Base-by-base conservation (phyloP, 2,113 vertebrate genomes). In the Actinemys pallida region DNA sequence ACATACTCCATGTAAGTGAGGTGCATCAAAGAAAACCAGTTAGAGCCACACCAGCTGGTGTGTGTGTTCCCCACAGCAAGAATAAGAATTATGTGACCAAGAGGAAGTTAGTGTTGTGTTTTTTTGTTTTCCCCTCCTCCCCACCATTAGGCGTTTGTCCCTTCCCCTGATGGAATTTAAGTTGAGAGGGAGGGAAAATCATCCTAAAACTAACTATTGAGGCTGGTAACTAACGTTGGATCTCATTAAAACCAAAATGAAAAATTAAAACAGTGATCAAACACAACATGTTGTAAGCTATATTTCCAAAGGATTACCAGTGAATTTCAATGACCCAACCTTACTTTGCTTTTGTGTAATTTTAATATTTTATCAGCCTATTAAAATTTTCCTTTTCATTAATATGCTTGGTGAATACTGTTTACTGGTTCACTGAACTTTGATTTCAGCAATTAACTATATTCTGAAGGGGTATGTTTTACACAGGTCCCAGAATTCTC, bases 371-470 rank as follows among this genome's bases (percentile, higher is more conserved):
- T 76, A 25, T 92, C 90, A 83, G 84, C 57, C 65, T 87, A 87
- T 92, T 92, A 78, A 87, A 76, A 83, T 87, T 87, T 92, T 87
- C 80, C 79, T 87, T 62, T 91, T 91, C 69, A 84, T 84, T 87
- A 78, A 92, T 92, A 62, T 65, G 52, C 80, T 83, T 83, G 85
- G 87, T 78, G 65, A 92, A 92, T 83, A 87, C 65, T 87, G 85
- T 92, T 91, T 92, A 87, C 80, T 83, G 80, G 62, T 92, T 87
- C 85, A 83, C 27, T 87, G 85, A 87, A 62, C 87, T 87, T 76
- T 87, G 90, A 87, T 87, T 92, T 83, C 82, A 76, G 80, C 85
- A 92, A 92, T 92, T 87, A 92, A 92, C 59, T 92, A 87, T 92
- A 83, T 87, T 92, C 90, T 78, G 90, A 92, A 75, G 81, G 69